Evolutionary conservation across 1,140 invertebrate genomes (phyloP).

Genomic region (Heliconius melpomene): DNA sequence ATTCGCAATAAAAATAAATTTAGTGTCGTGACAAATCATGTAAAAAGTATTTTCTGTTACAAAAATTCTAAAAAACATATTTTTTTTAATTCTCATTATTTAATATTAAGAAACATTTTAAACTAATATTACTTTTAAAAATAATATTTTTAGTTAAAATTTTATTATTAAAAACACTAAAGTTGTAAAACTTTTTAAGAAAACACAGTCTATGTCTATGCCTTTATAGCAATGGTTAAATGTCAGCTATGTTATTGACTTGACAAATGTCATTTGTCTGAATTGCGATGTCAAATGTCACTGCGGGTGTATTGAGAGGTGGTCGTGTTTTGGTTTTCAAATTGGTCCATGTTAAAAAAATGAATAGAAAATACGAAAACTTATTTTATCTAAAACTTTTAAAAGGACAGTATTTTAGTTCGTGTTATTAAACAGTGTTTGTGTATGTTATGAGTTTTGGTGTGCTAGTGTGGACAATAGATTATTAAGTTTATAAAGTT

Average conservation of each 20-base stretch:
- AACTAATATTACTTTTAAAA: neutral
- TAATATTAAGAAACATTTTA: neutral
- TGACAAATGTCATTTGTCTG: neutral
- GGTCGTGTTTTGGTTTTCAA: constrained; percentile 60
- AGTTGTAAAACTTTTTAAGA: neutral
- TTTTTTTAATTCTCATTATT: neutral
- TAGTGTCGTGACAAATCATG: constrained; percentile 35
- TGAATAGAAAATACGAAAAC: constrained; percentile 53
- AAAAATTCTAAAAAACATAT: neutral
- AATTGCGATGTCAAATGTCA: constrained; percentile 46
- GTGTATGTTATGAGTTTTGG: constrained; percentile 19
- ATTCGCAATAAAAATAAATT: constrained; percentile 81
- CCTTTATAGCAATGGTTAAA: neutral
- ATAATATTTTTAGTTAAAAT: neutral
- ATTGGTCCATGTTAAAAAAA: constrained; percentile 44
- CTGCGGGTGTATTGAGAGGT: constrained; percentile 38
- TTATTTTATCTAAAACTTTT: constrained; percentile 48
- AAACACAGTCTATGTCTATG: neutral
- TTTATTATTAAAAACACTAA: neutral
- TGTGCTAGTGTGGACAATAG: constrained; percentile 1
- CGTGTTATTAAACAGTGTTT: constrained; percentile 16
- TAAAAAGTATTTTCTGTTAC: constrained; percentile 26
- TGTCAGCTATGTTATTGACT: neutral
- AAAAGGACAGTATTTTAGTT: constrained; percentile 5
- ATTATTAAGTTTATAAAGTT: constrained; percentile 6